These are phyloP conservation scores for Drosophila kikkawai DNA, from an alignment of 1,140 invertebrate genomes.

Conservation along the genomic window DNA sequence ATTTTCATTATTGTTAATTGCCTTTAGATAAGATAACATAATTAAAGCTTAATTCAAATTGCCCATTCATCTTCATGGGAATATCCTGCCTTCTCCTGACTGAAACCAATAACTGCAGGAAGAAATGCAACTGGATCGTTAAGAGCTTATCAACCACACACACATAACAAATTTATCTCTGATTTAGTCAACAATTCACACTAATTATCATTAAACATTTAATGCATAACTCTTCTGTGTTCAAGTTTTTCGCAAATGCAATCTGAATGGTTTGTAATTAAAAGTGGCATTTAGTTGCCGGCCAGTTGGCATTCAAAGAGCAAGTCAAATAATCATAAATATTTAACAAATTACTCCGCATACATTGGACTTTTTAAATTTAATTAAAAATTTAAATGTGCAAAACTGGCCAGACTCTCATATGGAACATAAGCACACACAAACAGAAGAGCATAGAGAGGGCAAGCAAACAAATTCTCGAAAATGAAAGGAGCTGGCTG, in stretches of 20 bases:
- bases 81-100: neutral
- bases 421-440: slow-evolving; percentile 17
- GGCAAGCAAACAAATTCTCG: slow-evolving; percentile 6
- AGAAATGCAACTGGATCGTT: slow-evolving; percentile 1
- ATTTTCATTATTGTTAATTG: neutral
- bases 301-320: slow-evolving; percentile 22
- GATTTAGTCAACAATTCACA: slow-evolving; percentile 5
- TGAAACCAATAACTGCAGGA: no score
- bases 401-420: slow-evolving; percentile 44
- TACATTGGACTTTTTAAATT: slow-evolving; percentile 62
- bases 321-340: slow-evolving; percentile 49
- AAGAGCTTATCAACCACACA: slow-evolving; percentile 8
- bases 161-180: neutral
- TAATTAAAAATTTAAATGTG: slow-evolving; percentile 79
- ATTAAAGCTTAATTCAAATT: neutral
- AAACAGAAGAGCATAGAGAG: neutral
- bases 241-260: slow-evolving; percentile 22
- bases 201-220: neutral
- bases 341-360: slow-evolving; percentile 43
- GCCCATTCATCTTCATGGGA: neutral
- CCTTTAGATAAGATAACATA: neutral
- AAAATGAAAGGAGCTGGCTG: neutral
- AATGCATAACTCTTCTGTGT: slow-evolving; percentile 10
- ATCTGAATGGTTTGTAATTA: slow-evolving; percentile 33
- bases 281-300: slow-evolving; percentile 34